Base-by-base conservation (phyloP, 2,113 vertebrate species). In the Merops nubicus region DNA sequence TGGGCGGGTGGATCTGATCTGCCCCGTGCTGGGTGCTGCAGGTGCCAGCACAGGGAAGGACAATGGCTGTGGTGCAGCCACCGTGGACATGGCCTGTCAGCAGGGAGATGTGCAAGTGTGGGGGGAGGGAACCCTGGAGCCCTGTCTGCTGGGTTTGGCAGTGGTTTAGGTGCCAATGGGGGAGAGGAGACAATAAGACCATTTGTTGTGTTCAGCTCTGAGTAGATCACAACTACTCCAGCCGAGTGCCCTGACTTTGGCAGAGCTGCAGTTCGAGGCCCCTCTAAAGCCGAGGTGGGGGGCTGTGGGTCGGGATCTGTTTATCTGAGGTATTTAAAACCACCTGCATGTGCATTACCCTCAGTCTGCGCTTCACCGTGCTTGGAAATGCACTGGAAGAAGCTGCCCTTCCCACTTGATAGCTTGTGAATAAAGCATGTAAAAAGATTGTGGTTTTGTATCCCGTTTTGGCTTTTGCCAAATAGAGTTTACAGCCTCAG, bases 301-400 rank as follows among this genome's bases (percentile, higher is more conserved):
- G 25, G 33, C 12, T 26, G 19, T 0, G 0, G 0, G 28, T 25
- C 0, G 1, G 50, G n/a, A 14, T 42, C 9, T 57, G 28, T 26
- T 38, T 33, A 5, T 17, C 48, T 8, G 38, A 36, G 42, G 36
- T 50, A 15, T 33, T 51, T 45, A 28, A 33, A 68, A 45, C 22
- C 13, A n/a, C n/a, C 20, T 15, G 28, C 1, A 3, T 14, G 33
- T 2, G 0, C 33, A 5, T 31, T 45, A 48, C 26, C 43, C 38
- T 53, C 0, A 0, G 42, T 40, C 29, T 29, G n/a, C 1, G 0
- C 36, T 51, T 19, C 36, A 20, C 54, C 50, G 16, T 5, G 1
- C 56, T 21, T 76, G 68, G n/a, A 85, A 81, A 45, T 3, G 16
- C 6, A 6, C 4, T 16, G 43, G 22, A 67, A 51, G 69, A 56